phyloP scores from a whole-genome alignment of 2,888 invertebrate genomes.

The Aradus depressus region DNA sequence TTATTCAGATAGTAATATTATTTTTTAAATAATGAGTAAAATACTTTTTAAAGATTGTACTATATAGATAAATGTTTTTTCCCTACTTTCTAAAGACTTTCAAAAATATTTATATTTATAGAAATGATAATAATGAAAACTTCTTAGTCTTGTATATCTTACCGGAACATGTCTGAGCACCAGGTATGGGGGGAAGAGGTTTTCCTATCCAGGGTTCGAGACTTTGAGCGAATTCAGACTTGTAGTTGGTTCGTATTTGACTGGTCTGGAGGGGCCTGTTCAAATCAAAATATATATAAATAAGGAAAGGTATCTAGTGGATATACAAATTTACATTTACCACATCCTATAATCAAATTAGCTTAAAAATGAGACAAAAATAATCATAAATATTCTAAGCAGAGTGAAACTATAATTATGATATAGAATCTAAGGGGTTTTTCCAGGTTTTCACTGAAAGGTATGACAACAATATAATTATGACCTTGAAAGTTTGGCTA shows the following conservation, averaged over 20 bases:
- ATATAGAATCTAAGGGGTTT: too few species aligned
- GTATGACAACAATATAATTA: too few species aligned
- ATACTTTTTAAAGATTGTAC: background rate
- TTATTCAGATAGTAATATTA: too few species aligned
- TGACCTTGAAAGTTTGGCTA: too few species aligned
- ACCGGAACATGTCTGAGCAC: constrained; percentile 21
- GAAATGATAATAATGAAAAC: background rate
- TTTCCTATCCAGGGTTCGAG: constrained; percentile 50
- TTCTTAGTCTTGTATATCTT: constrained; percentile 18
- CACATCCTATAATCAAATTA: too few species aligned
- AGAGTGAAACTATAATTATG: too few species aligned
- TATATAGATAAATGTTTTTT: constrained; percentile 12
- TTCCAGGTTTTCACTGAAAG: too few species aligned
- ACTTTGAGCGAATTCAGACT: constrained; percentile 50
- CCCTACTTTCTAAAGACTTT: too few species aligned
- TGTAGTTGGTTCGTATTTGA: constrained; percentile 55
- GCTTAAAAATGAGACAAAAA: too few species aligned
- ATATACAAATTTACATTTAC: background rate
- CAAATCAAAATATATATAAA: background rate
- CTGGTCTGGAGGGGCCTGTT: constrained; percentile 54
- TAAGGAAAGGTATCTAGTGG: background rate
- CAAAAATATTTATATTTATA: constrained; percentile 5
- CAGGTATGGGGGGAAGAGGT: constrained; percentile 24
- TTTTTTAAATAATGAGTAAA: too few species aligned
- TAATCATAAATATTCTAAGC: too few species aligned